Evolutionary conservation across 2,113 vertebrate species (phyloP).

Genomic region (Numenius arquata): DNA sequence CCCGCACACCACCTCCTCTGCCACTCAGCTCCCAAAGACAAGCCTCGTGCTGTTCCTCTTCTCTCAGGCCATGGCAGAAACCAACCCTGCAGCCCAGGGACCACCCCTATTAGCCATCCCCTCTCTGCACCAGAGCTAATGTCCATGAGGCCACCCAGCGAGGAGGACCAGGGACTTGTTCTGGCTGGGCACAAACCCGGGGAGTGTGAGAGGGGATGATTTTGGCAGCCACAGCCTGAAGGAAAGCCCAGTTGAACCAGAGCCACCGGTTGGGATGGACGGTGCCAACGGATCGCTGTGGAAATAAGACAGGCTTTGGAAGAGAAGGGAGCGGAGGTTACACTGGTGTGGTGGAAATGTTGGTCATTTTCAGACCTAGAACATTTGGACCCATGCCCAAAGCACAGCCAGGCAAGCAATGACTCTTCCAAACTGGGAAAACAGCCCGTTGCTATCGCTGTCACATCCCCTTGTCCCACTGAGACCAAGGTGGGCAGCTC

Average conservation of each 20-base stretch:
- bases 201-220: not conserved
- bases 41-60: too few species aligned
- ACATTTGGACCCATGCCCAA: not conserved
- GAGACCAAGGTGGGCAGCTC: not conserved
- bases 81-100: too few species aligned
- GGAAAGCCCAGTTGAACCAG: not conserved
- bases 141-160: rapidly evolving
- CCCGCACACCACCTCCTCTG: too few species aligned
- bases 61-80: too few species aligned
- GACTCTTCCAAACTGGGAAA: not conserved
- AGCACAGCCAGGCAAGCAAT: not conserved
- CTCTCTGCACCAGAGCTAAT: rapidly evolving
- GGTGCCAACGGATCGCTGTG: not conserved
- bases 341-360: not conserved
- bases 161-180: not conserved
- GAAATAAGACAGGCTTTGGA: not conserved
- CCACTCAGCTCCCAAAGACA: too few species aligned
- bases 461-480: not conserved
- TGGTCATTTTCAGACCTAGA: not conserved
- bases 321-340: not conserved
- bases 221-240: not conserved
- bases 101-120: rapidly evolving
- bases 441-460: not conserved
- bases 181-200: too few species aligned
- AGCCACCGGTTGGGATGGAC: not conserved